Evolutionary conservation across 92 coral and sea anemone genomes (phyloP).

Genomic region (Meandrina meandrites): DNA sequence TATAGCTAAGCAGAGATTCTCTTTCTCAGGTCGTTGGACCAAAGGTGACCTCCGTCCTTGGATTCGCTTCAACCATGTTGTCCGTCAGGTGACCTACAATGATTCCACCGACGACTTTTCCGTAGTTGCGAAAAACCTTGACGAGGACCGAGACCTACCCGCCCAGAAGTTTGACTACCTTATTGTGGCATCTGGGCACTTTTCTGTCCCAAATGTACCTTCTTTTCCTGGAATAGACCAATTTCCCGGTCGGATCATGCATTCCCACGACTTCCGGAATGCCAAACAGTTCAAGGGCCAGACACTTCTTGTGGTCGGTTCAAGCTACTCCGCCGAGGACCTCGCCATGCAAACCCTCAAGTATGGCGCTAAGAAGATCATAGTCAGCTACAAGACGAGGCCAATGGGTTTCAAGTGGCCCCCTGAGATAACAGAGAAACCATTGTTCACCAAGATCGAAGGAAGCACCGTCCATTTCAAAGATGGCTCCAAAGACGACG

Average conservation of each 20-base stretch:
- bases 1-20: neutral
- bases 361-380: constrained; percentile 53
- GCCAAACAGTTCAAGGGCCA: constrained; percentile 49
- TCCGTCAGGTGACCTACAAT: constrained; percentile 45
- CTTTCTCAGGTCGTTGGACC: constrained; percentile 45
- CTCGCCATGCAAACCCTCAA: constrained; percentile 56
- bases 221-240: constrained; percentile 53
- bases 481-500: constrained; percentile 61
- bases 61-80: constrained; percentile 49
- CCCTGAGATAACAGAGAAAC: constrained; percentile 49
- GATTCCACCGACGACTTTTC: constrained; percentile 54
- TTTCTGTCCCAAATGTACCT: constrained; percentile 57
- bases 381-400: constrained; percentile 48
- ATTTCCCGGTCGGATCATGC: constrained; percentile 60
- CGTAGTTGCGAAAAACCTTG: constrained; percentile 50
- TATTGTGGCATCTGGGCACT: constrained; percentile 61
- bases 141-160: constrained; percentile 46
- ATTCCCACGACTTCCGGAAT: constrained; percentile 60
- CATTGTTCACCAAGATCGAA: constrained; percentile 57
- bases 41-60: constrained; percentile 32
- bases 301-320: constrained; percentile 48
- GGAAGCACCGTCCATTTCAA: constrained; percentile 59
- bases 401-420: constrained; percentile 79
- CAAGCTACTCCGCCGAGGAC: constrained; percentile 70
- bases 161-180: constrained; percentile 52